Percentiles rank a stretch among this genome's conserved stretches.
phyloP scores from a whole-genome alignment of 2,888 invertebrate species.

The Chirona hameri region DNA sequence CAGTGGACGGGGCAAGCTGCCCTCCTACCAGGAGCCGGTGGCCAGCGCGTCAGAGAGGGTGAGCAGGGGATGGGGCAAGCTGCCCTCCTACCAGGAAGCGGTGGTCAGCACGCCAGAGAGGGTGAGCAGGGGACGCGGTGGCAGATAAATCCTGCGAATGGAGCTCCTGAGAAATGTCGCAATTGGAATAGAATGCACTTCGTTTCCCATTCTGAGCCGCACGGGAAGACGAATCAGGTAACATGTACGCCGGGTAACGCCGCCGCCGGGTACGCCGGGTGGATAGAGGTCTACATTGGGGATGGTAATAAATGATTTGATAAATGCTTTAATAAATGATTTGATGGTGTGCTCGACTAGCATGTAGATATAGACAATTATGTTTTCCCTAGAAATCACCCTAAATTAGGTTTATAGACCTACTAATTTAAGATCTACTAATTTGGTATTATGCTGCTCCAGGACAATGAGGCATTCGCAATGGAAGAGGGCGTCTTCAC shows the following conservation, averaged over 20 bases:
- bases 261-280: too few relatives aligned
- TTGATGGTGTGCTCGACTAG: neutral
- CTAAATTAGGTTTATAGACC: neutral
- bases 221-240: too few relatives aligned
- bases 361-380: neutral
- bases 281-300: neutral
- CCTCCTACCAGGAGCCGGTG: conserved; percentile 1
- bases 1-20: neutral
- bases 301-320: neutral
- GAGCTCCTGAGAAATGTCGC: too few relatives aligned
- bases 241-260: too few relatives aligned
- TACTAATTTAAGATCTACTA: neutral
- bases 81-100: neutral
- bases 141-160: neutral
- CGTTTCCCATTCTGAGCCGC: too few relatives aligned
- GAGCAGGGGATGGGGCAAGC: neutral
- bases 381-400: neutral
- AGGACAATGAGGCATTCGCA: neutral
- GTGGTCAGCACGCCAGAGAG: neutral
- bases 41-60: neutral
- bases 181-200: too few relatives aligned
- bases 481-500: neutral
- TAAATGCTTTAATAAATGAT: neutral
- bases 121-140: neutral
- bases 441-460: neutral